Evolutionary conservation across 2,113 vertebrate species (phyloP).

Genomic region (Odontesthes bonariensis): DNA sequence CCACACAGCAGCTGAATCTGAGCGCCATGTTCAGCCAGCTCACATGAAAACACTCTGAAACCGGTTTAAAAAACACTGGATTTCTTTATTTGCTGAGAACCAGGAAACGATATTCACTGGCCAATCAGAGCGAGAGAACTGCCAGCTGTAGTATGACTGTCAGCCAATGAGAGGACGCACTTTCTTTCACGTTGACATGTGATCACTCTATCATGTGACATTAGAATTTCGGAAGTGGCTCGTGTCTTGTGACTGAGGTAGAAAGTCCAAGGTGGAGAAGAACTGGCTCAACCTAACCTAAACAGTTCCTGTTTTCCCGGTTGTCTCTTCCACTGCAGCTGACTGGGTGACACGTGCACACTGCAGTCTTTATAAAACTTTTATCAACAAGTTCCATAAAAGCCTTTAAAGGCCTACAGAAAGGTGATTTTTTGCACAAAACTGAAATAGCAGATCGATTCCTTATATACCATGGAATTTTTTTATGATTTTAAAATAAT

Average conservation of each 20-base stretch:
- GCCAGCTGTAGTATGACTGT: not conserved
- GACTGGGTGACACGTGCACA: too few species aligned
- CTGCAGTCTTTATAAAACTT: too few species aligned
- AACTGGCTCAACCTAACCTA: too few species aligned
- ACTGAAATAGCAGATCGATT: too few species aligned
- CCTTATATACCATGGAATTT: too few species aligned
- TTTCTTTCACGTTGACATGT: not conserved
- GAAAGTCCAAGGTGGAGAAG: not conserved
- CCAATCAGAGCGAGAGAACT: constrained; percentile 61
- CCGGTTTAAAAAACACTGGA: constrained; percentile 48
- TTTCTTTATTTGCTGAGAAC: constrained; percentile 25
- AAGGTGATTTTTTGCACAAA: too few species aligned
- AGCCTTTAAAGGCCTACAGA: too few species aligned
- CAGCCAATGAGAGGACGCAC: constrained; percentile 43
- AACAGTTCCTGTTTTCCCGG: too few species aligned
- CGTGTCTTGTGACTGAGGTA: not conserved
- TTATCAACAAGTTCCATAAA: too few species aligned
- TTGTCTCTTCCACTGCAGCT: too few species aligned
- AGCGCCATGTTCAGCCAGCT: constrained; percentile 46
- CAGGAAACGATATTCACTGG: constrained; percentile 49
- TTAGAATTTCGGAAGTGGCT: not conserved
- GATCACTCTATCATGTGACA: constrained; percentile 17
- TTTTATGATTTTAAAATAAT: too few species aligned
- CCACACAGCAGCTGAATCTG: not conserved
- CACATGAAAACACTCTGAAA: not conserved